phyloP scores from a whole-genome alignment of 2,113 vertebrate species.

The Callaeas wilsoni region DNA sequence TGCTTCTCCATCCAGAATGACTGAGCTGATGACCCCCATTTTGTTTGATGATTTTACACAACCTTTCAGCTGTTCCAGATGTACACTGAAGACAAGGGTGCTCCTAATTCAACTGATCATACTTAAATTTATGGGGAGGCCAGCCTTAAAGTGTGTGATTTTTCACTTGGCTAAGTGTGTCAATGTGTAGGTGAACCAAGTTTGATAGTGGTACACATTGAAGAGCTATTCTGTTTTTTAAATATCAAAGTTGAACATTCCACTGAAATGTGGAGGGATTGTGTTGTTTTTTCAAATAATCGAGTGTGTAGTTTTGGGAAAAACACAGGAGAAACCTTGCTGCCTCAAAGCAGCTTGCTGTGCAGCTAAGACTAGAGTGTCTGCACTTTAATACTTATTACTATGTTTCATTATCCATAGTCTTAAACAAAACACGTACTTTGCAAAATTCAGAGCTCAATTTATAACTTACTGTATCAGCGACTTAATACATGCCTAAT shows the following conservation, averaged over 20 bases:
- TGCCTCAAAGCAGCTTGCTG: background rate
- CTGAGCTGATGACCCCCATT: background rate
- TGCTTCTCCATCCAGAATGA: background rate
- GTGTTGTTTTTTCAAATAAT: background rate
- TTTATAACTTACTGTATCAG: background rate
- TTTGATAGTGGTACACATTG: background rate
- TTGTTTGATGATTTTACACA: background rate
- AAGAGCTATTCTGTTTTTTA: background rate
- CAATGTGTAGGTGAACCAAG: background rate
- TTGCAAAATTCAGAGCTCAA: background rate
- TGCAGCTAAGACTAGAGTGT: background rate
- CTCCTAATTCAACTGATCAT: background rate
- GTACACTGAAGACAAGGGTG: background rate
- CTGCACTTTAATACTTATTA: background rate
- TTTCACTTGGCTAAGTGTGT: background rate
- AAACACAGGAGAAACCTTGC: background rate
- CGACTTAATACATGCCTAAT: background rate
- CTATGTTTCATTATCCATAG: background rate
- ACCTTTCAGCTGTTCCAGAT: background rate
- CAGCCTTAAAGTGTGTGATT: background rate
- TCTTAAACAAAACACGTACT: background rate
- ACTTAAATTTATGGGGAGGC: background rate
- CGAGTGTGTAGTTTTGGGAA: background rate
- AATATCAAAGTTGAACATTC: background rate
- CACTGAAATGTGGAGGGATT: background rate